Percentiles rank a stretch among this genome's conserved stretches.
Conservation (phyloP, 2,797 vertebrate genomes). For the Galago senegalensis region DNA sequence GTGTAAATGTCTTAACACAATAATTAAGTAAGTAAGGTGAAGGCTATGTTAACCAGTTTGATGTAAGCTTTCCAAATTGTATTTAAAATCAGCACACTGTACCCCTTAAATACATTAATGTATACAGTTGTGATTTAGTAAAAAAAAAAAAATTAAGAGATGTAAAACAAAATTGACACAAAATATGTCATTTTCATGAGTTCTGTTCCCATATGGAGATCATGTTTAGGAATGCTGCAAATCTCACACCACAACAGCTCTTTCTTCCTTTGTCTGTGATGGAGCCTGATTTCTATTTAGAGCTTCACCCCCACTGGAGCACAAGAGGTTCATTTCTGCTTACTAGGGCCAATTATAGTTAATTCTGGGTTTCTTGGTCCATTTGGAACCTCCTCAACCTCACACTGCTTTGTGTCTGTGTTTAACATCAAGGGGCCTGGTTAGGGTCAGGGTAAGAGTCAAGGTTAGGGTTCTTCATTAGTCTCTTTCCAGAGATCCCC, state of each 20-base stretch:
- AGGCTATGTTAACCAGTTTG: too few species aligned
- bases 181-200: not conserved
- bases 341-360: not conserved
- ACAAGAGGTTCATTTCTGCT: not conserved
- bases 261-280: not conserved
- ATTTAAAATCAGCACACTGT: too few species aligned
- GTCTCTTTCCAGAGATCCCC: not conserved
- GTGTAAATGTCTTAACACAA: too few species aligned
- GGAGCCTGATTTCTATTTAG: not conserved
- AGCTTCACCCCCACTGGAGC: not conserved
- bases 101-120: too few species aligned
- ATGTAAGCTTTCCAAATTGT: too few species aligned
- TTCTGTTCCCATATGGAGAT: not conserved
- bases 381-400: fast-evolving
- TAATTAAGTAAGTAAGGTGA: too few species aligned
- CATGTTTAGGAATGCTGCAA: not conserved
- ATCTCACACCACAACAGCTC: not conserved
- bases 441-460: too few species aligned
- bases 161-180: not conserved
- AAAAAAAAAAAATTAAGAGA: too few species aligned
- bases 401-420: not conserved
- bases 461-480: too few species aligned
- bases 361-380: not conserved
- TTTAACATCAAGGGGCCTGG: too few species aligned
- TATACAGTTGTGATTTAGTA: too few species aligned